Evolutionary conservation across 30 jellyfish, hydroid and myxozoan genomes (phyloP), one percentile per base, ranked within the genome.

Genomic region (Catostylus mosaicus): DNA sequence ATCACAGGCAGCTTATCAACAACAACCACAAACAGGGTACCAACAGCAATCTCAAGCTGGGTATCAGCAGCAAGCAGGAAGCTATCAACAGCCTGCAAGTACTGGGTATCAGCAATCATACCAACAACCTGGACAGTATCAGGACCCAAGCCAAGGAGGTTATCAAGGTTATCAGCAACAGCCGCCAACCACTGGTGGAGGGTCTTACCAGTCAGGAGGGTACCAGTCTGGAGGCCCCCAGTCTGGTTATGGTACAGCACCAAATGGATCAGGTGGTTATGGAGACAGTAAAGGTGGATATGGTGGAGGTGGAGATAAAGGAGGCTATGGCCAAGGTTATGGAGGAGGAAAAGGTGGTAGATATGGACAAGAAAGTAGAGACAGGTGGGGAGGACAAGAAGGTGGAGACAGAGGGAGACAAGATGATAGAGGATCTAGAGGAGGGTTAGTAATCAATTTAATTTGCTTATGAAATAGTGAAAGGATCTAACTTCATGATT

Each of bases 401-500:
- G n/a, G 90, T 1, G 75, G 90, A 14, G 90, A 63, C 8, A 65
- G 90, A 66, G 88, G 88, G 32, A 76, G 89, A 19, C 80, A 45
- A 38, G 90, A 72, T 65, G 90, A 80, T 69, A 80, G 90, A 80
- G 83, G 90, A 31, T 50, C 83, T 26, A 22, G 75, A 66, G 74
- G 84, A 67, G 90, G 90, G 90, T 80, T n/a, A 80, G 90, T 80
- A 30, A 11, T 1, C 18, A 30, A 3, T 46, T 72, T 23, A 27
- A 9, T 20, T 18, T 22, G 26, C 30, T 38, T 37, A 19, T 24
- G 32, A 14, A 14, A 1, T 5, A 3, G 38, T 24, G 20, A 43
- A 26, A 3, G 16, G 5, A 69, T n/a, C 12, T 0, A 37, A 12
- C 19, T 5, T 29, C 20, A 54, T n/a, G n/a, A n/a, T n/a, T n/a